Percentiles rank a stretch among this genome's conserved stretches.
Evolutionary conservation across 2,797 vertebrate species (phyloP).

Genomic region (Spinus pinus): DNA sequence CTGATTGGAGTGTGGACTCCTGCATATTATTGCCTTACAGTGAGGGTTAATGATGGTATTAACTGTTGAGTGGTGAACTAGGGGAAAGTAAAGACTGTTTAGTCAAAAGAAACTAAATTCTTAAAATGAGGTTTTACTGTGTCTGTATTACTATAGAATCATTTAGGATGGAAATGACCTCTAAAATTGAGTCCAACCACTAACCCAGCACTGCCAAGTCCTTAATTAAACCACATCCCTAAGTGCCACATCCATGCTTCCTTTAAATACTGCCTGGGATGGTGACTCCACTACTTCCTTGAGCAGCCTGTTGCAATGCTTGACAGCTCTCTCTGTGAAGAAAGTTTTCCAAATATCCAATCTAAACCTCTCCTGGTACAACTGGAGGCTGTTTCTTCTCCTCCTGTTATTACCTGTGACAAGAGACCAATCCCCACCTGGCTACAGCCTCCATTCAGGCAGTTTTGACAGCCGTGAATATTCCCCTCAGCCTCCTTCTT

Average conservation of each 20-base stretch:
- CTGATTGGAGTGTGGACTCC: background rate
- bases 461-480: background rate
- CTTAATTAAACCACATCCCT: background rate
- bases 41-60: background rate
- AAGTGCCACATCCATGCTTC: accelerated
- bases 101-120: background rate
- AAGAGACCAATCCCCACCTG: accelerated
- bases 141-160: background rate
- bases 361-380: background rate
- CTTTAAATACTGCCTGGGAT: background rate
- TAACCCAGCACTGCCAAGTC: background rate
- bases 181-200: background rate
- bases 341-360: background rate
- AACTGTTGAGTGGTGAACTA: background rate
- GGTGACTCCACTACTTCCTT: background rate
- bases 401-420: background rate
- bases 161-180: background rate
- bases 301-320: background rate
- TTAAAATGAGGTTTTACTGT: background rate
- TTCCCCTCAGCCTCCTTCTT: background rate
- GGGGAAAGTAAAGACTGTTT: background rate
- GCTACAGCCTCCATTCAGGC: background rate
- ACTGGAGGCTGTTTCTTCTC: background rate
- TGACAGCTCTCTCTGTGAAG: background rate
- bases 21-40: background rate